Conservation (phyloP, 2,113 vertebrate species). For the Trogon melanurus region DNA sequence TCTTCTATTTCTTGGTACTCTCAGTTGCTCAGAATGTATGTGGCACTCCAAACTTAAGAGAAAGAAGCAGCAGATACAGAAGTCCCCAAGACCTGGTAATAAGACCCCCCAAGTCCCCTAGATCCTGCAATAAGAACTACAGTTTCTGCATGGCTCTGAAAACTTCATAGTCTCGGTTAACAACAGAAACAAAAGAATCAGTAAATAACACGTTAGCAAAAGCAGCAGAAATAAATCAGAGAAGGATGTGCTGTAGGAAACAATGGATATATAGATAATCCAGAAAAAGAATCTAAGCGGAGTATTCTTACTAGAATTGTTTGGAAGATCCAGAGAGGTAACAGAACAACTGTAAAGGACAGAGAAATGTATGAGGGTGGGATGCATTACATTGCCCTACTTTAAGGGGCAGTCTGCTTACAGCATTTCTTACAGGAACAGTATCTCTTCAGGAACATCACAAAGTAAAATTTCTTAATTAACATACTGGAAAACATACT, state of each 20-base stretch:
- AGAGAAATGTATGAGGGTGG: background rate
- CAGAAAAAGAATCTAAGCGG: background rate
- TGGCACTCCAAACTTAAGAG: background rate
- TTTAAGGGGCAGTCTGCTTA: background rate
- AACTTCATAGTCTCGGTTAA: background rate
- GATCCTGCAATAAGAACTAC: background rate
- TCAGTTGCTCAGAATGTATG: rapidly evolving
- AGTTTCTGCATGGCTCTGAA: background rate
- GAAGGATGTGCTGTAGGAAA: background rate
- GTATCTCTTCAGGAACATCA: background rate
- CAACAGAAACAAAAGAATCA: background rate
- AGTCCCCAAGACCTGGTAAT: background rate
- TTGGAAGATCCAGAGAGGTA: background rate
- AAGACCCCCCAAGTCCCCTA: background rate
- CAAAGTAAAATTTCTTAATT: background rate
- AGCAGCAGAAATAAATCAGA: background rate
- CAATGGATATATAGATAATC: background rate
- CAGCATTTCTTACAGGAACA: background rate
- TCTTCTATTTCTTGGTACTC: background rate
- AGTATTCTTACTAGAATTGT: background rate
- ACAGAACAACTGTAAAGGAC: background rate
- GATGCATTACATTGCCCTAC: background rate
- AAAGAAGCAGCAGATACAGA: background rate
- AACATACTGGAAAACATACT: background rate
- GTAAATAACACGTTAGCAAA: background rate